phyloP scores from a whole-genome alignment of 2,888 invertebrate species.

The Stegophylla sp. region DNA sequence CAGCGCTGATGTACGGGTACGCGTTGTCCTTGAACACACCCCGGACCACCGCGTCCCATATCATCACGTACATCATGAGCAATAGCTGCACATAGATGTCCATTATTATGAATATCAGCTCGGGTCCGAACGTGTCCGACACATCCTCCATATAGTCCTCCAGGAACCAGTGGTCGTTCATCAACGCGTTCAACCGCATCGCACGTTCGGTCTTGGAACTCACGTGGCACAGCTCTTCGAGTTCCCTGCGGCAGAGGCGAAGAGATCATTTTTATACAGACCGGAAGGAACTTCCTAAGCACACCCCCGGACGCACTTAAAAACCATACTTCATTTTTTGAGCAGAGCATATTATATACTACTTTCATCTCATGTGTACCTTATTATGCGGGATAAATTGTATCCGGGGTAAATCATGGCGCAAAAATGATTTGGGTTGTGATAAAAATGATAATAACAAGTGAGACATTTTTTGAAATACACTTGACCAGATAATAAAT shows the following conservation, averaged over 20 bases:
- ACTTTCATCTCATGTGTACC: too few relatives aligned
- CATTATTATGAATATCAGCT: constrained; percentile 58
- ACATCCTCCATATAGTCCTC: constrained; percentile 57
- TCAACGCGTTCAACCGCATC: constrained; percentile 39
- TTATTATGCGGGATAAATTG: too few relatives aligned
- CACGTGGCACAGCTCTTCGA: constrained; percentile 53
- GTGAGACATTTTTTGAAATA: too few relatives aligned
- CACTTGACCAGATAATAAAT: too few relatives aligned
- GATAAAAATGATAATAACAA: too few relatives aligned
- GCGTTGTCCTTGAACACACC: constrained; percentile 43
- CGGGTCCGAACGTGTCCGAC: constrained; percentile 57
- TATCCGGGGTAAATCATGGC: too few relatives aligned
- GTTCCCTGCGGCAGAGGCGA: constrained; percentile 16
- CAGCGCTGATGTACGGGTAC: constrained; percentile 46
- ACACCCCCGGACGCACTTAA: too few relatives aligned
- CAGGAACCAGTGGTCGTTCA: constrained; percentile 60
- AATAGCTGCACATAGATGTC: constrained; percentile 60
- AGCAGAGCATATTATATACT: too few relatives aligned
- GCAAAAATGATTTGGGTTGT: too few relatives aligned
- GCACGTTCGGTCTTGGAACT: constrained; percentile 20
- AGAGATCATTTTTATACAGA: too few relatives aligned
- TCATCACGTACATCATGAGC: constrained; percentile 57
- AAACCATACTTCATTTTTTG: too few relatives aligned
- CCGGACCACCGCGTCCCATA: constrained; percentile 57
- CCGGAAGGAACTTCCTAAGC: too few relatives aligned